phyloP scores from a whole-genome alignment of 2,888 invertebrate species.

The Augiades crinisus region DNA sequence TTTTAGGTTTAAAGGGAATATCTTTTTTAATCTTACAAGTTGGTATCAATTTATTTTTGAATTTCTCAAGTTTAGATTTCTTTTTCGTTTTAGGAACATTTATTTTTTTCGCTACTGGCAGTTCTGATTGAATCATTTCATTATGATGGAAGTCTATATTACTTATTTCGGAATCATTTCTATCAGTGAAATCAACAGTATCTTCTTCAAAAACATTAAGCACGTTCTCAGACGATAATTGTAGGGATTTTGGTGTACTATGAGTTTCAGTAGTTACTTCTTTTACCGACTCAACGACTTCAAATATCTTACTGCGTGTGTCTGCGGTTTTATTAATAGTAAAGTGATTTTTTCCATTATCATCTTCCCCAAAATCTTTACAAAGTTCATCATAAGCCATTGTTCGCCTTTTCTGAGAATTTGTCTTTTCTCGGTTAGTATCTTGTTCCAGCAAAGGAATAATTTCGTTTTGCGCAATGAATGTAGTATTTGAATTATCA shows the following conservation, averaged over 20 bases:
- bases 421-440: too few species aligned
- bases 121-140: neutral
- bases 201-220: neutral
- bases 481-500: too few species aligned
- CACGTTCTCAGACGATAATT: neutral
- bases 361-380: neutral
- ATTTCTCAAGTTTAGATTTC: constrained; percentile 50
- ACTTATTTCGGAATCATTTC: neutral
- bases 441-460: too few species aligned
- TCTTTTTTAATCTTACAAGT: constrained; percentile 53
- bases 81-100: constrained; percentile 40
- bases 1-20: constrained; percentile 27
- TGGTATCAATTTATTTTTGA: constrained; percentile 50
- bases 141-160: neutral
- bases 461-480: too few species aligned
- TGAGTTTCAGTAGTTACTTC: neutral
- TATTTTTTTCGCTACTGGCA: neutral
- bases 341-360: neutral
- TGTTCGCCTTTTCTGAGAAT: too few species aligned
- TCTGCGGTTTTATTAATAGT: neutral
- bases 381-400: too few species aligned
- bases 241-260: neutral
- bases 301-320: neutral
- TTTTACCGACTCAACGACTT: neutral
- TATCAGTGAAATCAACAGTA: neutral